Evolutionary conservation across 2,888 invertebrate genomes (phyloP), one percentile per base, ranked within the genome.

Genomic region (Plusia festucae): DNA sequence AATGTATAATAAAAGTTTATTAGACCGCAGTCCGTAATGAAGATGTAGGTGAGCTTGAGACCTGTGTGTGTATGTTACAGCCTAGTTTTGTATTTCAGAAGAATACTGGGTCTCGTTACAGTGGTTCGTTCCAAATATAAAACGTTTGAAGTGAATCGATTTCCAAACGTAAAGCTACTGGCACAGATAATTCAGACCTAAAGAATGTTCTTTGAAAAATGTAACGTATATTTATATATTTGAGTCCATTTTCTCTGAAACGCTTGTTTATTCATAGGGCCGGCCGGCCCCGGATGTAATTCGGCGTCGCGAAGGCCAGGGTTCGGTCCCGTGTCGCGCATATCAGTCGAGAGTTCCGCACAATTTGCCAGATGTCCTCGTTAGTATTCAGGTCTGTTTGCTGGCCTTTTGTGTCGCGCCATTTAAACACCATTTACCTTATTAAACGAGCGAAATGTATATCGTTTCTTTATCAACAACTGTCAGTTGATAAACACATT

Each of bases 251-350:
- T 76, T 70, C 62, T 65, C 49, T 34, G 52, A 68, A 60, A 18
- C 16, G 18, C 66, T 73, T 76, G 53, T 73, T 76, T 76, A 76
- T 78, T 76, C 78, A 70, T 46, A 51, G 60, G 40, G 20, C 56
- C 46, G 34, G 40, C 52, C 64, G 51, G 61, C 44, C 44, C 65
- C 79, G 79, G 77, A 73, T 73, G 40, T 76, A 60, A 65, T 70
- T 69, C 52, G 57, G 62, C 57, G 57, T 49, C 62, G 30, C 46
- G 67, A 73, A 79, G 80, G 82, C 75, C 80, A 60, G 70, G 66
- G 68, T 72, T 74, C 53, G 60, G 63, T 60, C 55, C 77, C 62
- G 68, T 57, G 69, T 60, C 57, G 56, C 51, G 59, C 62, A 69
- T 67, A 40, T 66, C 54, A 16, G 52, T 51, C 65, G 65, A 53